These are phyloP conservation scores for Malacoraja senta DNA, from an alignment of 2,797 vertebrate species.

Conservation along the genomic window DNA sequence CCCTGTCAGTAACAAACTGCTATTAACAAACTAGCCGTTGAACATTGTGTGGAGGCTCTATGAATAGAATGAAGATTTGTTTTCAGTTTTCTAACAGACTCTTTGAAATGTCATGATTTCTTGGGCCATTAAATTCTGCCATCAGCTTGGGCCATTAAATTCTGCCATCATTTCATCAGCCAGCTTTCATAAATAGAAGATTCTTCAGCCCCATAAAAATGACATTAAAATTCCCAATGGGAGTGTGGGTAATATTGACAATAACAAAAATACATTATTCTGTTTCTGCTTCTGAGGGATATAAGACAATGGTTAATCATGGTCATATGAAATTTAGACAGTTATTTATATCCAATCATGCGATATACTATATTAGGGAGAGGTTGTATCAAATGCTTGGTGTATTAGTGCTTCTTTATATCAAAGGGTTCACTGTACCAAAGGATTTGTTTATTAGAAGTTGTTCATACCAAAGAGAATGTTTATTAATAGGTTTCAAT, in stretches of 20 bases:
- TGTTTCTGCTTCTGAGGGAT: not conserved
- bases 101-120: conserved; percentile 3
- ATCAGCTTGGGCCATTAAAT: not conserved
- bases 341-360: not conserved
- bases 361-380: too few relatives aligned
- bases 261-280: not conserved
- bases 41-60: not conserved
- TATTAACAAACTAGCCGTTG: not conserved
- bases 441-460: too few relatives aligned
- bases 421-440: not conserved
- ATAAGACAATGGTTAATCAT: not conserved
- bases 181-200: not conserved
- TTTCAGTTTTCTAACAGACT: not conserved
- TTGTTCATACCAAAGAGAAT: not conserved
- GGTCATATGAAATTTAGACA: not conserved
- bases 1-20: not conserved
- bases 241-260: not conserved
- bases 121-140: not conserved
- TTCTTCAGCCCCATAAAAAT: not conserved
- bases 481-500: not conserved
- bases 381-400: too few relatives aligned
- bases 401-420: not conserved
- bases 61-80: conserved; percentile 1
- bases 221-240: not conserved
- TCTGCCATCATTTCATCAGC: not conserved